These are phyloP conservation scores for Coryphaenoides rupestris DNA, from an alignment of 2,113 vertebrate genomes.

Conservation along the genomic window DNA sequence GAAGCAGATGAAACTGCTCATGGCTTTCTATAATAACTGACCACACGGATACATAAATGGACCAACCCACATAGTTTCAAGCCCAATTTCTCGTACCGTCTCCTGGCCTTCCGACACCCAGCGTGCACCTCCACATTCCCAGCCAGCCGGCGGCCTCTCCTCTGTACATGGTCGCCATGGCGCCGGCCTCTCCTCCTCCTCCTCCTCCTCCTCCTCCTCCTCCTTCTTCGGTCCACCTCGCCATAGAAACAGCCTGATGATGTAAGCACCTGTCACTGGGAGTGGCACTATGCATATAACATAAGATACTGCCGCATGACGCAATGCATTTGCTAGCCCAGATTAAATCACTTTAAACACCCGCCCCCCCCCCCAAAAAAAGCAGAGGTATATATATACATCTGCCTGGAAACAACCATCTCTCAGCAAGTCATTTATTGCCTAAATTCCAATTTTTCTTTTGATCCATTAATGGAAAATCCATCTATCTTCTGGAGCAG, in stretches of 20 bases:
- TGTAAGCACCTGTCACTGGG: background rate
- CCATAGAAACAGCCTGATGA: background rate
- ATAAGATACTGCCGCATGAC: constrained; percentile 12
- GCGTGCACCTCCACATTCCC: too few relatives aligned
- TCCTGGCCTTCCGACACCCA: background rate
- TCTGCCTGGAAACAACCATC: constrained; percentile 67
- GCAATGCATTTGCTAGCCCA: constrained; percentile 39
- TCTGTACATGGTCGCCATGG: too few relatives aligned
- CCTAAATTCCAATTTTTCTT: constrained; percentile 73
- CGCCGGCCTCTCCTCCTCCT: too few relatives aligned
- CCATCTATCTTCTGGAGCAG: constrained; percentile 63
- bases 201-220: too few relatives aligned
- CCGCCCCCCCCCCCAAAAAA: background rate
- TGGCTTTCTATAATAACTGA: too few relatives aligned
- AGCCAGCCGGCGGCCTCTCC: too few relatives aligned
- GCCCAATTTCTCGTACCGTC: background rate
- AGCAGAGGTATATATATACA: constrained; percentile 63
- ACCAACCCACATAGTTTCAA: background rate
- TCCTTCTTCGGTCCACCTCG: too few relatives aligned
- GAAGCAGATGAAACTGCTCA: too few relatives aligned
- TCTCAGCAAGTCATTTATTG: constrained; percentile 53
- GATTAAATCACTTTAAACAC: too few relatives aligned
- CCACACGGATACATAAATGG: too few relatives aligned
- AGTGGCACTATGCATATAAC: background rate
- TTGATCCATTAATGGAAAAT: constrained; percentile 73